A percentile compares a stretch with the other conserved stretches of the same genome.
These are phyloP conservation scores for Crossocerus cetratus DNA, from an alignment of 2,888 invertebrate species.

Conservation along the genomic window DNA sequence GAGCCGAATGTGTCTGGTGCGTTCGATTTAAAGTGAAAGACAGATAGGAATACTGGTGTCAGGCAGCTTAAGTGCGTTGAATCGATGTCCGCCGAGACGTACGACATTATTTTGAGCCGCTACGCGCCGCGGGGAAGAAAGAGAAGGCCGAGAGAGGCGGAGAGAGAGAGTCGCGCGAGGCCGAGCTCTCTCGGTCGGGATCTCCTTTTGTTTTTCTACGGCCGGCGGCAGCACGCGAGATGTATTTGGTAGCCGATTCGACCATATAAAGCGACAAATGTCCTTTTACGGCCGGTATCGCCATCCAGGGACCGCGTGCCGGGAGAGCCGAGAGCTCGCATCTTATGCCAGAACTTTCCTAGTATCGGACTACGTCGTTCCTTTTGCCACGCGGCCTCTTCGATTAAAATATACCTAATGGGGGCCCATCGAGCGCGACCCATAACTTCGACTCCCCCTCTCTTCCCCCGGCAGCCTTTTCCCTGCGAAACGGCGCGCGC, in stretches of 20 bases:
- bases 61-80: no score
- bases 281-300: conserved; percentile 71
- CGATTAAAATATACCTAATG: conserved; percentile 57
- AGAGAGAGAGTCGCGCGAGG: conserved; percentile 39
- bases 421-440: conserved; percentile 11
- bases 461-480: no score
- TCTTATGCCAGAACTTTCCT: conserved; percentile 67
- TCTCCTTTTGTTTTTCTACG: conserved; percentile 70
- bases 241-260: conserved; percentile 72
- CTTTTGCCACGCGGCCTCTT: conserved; percentile 38
- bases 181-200: conserved; percentile 45
- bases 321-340: conserved; percentile 51
- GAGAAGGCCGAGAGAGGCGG: not conserved
- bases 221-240: conserved; percentile 60
- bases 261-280: conserved; percentile 74
- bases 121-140: conserved; percentile 42
- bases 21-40: not conserved
- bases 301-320: conserved; percentile 70
- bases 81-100: conserved; percentile 5
- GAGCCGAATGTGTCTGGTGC: not conserved
- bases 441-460: not conserved
- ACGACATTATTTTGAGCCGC: conserved; percentile 64
- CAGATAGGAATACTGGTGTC: no score
- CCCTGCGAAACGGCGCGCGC: no score
- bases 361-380: conserved; percentile 56